These are phyloP conservation scores for Holacanthella duospinosa DNA, from an alignment of 2,888 invertebrate species.

Conservation along the genomic window DNA sequence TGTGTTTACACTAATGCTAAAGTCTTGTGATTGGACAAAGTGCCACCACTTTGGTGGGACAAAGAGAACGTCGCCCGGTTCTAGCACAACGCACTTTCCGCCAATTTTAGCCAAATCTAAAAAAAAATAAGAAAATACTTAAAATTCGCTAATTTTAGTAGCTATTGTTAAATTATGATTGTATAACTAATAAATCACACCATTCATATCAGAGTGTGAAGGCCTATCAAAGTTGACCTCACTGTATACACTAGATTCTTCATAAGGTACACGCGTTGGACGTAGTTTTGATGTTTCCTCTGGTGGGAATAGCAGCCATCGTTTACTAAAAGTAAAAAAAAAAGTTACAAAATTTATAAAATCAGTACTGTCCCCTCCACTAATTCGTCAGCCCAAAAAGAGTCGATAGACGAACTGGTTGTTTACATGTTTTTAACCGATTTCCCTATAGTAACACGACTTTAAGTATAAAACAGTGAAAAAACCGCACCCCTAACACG, in stretches of 20 bases:
- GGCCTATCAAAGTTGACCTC: constrained; percentile 55
- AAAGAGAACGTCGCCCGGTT: constrained; percentile 75
- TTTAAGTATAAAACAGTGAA: too few relatives aligned
- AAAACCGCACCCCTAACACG: too few relatives aligned
- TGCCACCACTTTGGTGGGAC: constrained; percentile 96
- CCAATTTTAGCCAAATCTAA: constrained; percentile 25
- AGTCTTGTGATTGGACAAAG: constrained; percentile 64
- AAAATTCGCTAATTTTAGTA: background rate
- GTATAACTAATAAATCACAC: constrained; percentile 14
- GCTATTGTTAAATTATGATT: background rate
- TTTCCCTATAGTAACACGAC: too few relatives aligned
- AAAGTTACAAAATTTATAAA: background rate
- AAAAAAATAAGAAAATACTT: constrained; percentile 6
- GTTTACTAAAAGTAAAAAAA: constrained; percentile 56
- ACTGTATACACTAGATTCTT: constrained; percentile 90
- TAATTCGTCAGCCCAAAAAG: background rate
- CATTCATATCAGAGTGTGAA: constrained; percentile 16
- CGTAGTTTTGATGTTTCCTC: constrained; percentile 53
- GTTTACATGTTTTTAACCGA: too few relatives aligned
- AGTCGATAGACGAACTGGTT: too few relatives aligned
- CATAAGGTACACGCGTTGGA: constrained; percentile 81
- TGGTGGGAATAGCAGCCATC: constrained; percentile 85
- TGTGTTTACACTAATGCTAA: constrained; percentile 56
- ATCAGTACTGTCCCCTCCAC: background rate
- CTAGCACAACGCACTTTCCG: constrained; percentile 43